Conservation (phyloP, 1,140 invertebrate species). For the Drosophila funebris region DNA sequence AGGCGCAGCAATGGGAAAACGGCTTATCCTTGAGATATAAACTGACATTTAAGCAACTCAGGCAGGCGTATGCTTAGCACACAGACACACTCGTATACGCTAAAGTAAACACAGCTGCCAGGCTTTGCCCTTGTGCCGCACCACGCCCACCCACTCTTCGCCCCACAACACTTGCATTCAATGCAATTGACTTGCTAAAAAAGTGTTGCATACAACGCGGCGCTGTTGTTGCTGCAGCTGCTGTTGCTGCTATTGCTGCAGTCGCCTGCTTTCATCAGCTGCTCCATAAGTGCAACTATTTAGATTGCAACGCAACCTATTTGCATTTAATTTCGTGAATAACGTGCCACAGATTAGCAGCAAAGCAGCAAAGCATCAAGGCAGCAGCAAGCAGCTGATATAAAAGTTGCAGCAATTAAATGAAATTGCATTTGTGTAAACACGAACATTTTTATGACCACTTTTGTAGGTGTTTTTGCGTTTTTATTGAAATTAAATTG, state of each 20-base stretch:
- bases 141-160: not conserved
- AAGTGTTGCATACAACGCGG: slow-evolving; percentile 38
- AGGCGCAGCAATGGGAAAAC: slow-evolving; percentile 67
- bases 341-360: slow-evolving; percentile 70
- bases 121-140: slow-evolving; percentile 42
- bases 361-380: slow-evolving; percentile 37
- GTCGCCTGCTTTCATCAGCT: not conserved
- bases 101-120: slow-evolving; percentile 59
- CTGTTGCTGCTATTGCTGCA: not conserved
- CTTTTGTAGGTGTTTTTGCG: slow-evolving; percentile 49
- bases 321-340: slow-evolving; percentile 64
- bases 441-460: slow-evolving; percentile 61
- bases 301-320: slow-evolving; percentile 30
- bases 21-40: slow-evolving; percentile 81
- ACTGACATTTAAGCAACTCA: slow-evolving; percentile 81
- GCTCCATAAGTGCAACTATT: slow-evolving; percentile 8
- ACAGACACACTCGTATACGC: slow-evolving; percentile 41
- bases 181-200: slow-evolving; percentile 70
- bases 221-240: slow-evolving; percentile 4
- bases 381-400: slow-evolving; percentile 49
- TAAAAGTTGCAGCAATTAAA: slow-evolving; percentile 74
- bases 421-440: slow-evolving; percentile 59
- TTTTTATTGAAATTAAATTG: slow-evolving; percentile 81
- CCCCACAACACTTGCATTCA: slow-evolving; percentile 44
- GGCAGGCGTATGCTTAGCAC: slow-evolving; percentile 73